Evolutionary conservation across 2,888 invertebrate species (phyloP).

Genomic region (Cactoblastis cactorum): DNA sequence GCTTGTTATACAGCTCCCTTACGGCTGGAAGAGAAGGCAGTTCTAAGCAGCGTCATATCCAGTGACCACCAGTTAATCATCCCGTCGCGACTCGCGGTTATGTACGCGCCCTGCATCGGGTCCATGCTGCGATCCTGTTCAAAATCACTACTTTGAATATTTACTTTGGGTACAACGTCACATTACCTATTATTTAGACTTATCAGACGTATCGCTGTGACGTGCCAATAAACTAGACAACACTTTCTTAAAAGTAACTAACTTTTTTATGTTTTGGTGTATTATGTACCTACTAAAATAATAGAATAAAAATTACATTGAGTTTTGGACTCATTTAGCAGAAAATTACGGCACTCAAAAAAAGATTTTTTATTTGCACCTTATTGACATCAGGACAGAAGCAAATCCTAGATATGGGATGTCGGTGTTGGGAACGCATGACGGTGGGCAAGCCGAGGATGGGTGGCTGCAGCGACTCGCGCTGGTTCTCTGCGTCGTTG

Average conservation of each 20-base stretch:
- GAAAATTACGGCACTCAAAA: no score
- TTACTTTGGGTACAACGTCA: no score
- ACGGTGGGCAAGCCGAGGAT: slow-evolving; percentile 80
- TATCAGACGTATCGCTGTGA: no score
- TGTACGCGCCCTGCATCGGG: slow-evolving; percentile 83
- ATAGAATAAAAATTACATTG: no score
- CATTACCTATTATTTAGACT: no score
- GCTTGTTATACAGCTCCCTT: no score
- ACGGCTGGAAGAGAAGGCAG: slow-evolving; percentile 82
- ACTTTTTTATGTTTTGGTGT: no score
- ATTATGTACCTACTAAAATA: no score
- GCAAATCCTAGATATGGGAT: slow-evolving; percentile 82
- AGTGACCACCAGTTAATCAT: slow-evolving; percentile 88
- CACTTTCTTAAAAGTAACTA: no score
- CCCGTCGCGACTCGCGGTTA: slow-evolving; percentile 88
- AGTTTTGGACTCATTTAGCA: no score
- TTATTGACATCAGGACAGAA: slow-evolving; percentile 81
- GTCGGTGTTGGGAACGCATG: slow-evolving; percentile 83
- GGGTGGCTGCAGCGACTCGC: slow-evolving; percentile 81
- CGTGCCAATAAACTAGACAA: no score
- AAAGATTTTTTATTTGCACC: slow-evolving; percentile 35
- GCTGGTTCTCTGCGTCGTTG: slow-evolving; percentile 81
- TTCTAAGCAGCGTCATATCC: slow-evolving; percentile 82
- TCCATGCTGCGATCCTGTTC: slow-evolving; percentile 74
- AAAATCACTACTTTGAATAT: no score